Conservation (phyloP, 2,797 vertebrate genomes). For the Mionectes olivaceus region DNA sequence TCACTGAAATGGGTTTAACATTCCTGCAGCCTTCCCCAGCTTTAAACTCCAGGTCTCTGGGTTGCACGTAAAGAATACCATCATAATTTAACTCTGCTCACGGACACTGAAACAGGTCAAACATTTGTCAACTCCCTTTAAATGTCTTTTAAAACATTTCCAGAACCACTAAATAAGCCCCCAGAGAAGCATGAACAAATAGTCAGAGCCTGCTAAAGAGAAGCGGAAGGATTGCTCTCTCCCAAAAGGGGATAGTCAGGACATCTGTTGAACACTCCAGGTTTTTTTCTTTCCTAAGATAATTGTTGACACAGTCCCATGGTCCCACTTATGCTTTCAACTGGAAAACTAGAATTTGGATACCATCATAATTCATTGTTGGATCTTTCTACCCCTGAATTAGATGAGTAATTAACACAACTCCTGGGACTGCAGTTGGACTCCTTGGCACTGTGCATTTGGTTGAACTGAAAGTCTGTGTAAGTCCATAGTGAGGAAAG, state of each 20-base stretch:
- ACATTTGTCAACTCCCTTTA: constrained; percentile 57
- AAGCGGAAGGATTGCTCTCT: constrained; percentile 50
- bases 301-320: constrained; percentile 59
- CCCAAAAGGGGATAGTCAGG: constrained; percentile 28
- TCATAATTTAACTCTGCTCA: constrained; percentile 48
- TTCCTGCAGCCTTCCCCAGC: not conserved
- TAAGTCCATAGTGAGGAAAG: not conserved
- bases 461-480: not conserved
- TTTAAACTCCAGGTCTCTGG: constrained; percentile 29
- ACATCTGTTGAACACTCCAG: constrained; percentile 69
- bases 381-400: constrained; percentile 2
- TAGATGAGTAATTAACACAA: not conserved
- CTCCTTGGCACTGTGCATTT: not conserved
- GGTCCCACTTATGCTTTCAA: constrained; percentile 27
- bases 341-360: constrained; percentile 46
- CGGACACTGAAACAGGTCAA: constrained; percentile 45
- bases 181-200: constrained; percentile 56
- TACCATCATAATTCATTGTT: constrained; percentile 46
- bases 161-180: constrained; percentile 55
- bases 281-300: constrained; percentile 34
- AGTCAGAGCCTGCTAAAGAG: constrained; percentile 34
- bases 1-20: constrained; percentile 60
- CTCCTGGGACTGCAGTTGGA: constrained; percentile 1
- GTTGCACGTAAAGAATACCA: constrained; percentile 6
- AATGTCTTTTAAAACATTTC: constrained; percentile 64